Evolutionary conservation across 1,140 invertebrate species (phyloP).

Genomic region (Megalonaias nervosa): DNA sequence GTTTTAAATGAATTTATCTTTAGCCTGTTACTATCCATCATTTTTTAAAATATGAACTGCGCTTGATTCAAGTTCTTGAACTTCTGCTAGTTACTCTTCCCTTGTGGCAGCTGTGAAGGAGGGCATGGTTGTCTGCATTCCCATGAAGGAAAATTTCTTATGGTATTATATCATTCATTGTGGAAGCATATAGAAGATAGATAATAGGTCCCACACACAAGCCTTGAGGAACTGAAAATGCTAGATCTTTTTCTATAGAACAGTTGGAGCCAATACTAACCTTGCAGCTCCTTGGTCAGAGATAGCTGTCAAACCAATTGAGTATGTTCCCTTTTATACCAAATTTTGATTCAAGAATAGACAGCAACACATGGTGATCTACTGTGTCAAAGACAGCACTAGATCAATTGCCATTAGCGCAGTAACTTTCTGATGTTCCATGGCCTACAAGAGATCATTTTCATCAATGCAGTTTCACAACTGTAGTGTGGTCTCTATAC

Average conservation of each 20-base stretch:
- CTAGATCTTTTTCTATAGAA: neutral
- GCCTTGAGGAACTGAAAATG: slow-evolving; percentile 21
- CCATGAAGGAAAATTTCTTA: slow-evolving; percentile 1
- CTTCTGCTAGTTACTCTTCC: too few species aligned
- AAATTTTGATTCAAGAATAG: slow-evolving; percentile 11
- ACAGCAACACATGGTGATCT: too few species aligned
- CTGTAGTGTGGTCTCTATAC: slow-evolving; percentile 22
- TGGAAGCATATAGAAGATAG: slow-evolving; percentile 15
- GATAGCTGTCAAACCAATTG: neutral
- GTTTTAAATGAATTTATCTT: too few species aligned
- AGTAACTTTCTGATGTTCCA: slow-evolving; percentile 26
- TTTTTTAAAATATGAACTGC: too few species aligned
- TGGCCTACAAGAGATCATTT: slow-evolving; percentile 21
- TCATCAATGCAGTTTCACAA: slow-evolving; percentile 23
- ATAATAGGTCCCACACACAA: slow-evolving; percentile 17
- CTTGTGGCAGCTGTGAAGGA: too few species aligned
- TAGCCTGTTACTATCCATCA: too few species aligned
- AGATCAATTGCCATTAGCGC: slow-evolving; percentile 23
- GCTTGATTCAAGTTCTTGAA: too few species aligned
- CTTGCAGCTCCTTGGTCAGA: slow-evolving; percentile 7
- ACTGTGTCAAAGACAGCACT: slow-evolving; percentile 22
- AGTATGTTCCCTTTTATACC: neutral
- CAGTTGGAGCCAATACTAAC: neutral
- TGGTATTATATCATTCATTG: slow-evolving; percentile 10
- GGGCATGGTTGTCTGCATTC: slow-evolving; percentile 9